Base-by-base conservation (phyloP, 2,113 vertebrate genomes). In the Nothocercus julius region DNA sequence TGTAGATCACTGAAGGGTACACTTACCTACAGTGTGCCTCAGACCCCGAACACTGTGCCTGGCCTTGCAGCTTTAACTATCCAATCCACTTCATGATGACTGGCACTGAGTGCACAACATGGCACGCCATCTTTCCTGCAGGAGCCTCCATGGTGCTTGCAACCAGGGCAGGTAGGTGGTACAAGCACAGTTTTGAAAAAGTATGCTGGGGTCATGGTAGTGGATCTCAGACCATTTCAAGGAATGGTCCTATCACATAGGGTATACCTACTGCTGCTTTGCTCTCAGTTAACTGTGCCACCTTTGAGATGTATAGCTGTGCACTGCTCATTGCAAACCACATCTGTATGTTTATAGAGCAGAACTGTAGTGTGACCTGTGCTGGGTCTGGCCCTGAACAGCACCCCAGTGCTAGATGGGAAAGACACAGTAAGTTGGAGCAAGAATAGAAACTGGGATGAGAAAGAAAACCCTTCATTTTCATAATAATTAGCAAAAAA, bases 101-200 rank as follows among this genome's bases (percentile, higher is more conserved):
- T 19, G 68, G 19, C 40, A 18, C 54, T 68, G 59, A 24, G 8
- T 7, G 9, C 32, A 22, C 21, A 18, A 6, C 25, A 15, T 53
- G 62, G 53, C 16, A 1, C 47, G 22, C 58, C 11, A n/a, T 58
- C 12, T 19, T 74, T 47, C 54, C 28, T 38, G 12, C 5, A 32
- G 16, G 28, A 76, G 27, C 32, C 38, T 82, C 49, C 17, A 10
- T 42, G 47, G 58, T 76, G 24, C 72, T 85, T 85, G 28, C 59
- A 77, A 4, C 19, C n/a, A 59, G 62, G 18, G 15, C 27, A 32
- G 58, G 58, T 72, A 47, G 38, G 25, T 13, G 68, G 56, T 61
- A 44, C 0, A 0, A 1, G 1, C 4, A 1, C 38, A 7, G 2
- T 54, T 28, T 21, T 1, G 16, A 11, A 64, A 22, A n/a, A 76